Evolutionary conservation across 2,797 vertebrate species (phyloP).

Genomic region (Naso thynnoides): DNA sequence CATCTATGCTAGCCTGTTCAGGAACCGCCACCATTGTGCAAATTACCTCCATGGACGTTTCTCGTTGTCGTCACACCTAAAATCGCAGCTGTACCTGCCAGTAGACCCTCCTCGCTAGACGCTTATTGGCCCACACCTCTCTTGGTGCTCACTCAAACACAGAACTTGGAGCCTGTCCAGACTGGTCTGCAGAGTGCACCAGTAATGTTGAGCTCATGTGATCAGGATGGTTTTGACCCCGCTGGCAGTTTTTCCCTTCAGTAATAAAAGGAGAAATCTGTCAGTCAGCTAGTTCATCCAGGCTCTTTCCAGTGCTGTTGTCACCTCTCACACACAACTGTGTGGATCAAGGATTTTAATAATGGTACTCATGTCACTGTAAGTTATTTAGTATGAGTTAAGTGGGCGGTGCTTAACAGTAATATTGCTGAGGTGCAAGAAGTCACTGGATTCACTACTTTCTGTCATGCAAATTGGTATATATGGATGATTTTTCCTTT

Average conservation of each 20-base stretch:
- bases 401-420: neutral
- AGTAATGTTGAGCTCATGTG: no score
- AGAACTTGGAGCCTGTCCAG: no score
- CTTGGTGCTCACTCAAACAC: no score
- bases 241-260: neutral
- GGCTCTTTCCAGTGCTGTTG: neutral
- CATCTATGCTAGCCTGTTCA: no score
- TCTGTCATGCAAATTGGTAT: neutral
- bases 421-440: neutral
- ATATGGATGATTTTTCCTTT: neutral
- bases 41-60: no score
- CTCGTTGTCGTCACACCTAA: no score
- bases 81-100: no score
- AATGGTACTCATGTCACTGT: neutral
- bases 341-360: neutral
- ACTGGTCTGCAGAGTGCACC: no score
- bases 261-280: neutral
- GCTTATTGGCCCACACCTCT: no score
- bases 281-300: neutral
- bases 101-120: no score
- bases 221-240: no score
- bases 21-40: no score
- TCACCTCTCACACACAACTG: conserved; percentile 1
- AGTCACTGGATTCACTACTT: neutral
- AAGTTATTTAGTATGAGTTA: neutral